Evolutionary conservation across 2,888 invertebrate species (phyloP).

Genomic region (Cerceris ruficornis): DNA sequence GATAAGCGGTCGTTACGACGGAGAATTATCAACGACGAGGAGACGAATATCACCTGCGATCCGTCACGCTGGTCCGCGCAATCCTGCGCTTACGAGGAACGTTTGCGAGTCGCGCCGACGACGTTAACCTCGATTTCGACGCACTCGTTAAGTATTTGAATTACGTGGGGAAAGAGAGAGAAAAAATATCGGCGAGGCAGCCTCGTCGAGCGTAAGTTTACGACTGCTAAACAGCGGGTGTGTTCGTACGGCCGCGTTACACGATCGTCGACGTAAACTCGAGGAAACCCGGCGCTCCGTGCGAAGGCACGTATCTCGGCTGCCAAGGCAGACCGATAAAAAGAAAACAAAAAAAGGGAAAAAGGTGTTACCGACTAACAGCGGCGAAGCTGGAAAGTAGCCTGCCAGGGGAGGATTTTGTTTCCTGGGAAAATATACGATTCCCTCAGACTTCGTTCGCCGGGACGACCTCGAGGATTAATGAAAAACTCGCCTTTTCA

Average conservation of each 20-base stretch:
- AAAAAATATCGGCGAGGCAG: conserved; percentile 24
- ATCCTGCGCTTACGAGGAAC: neutral
- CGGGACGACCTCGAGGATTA: neutral
- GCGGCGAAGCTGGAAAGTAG: conserved; percentile 31
- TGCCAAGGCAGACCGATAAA: conserved; percentile 49
- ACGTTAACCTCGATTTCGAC: neutral
- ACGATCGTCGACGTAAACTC: conserved; percentile 46
- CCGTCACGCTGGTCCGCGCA: too few relatives aligned
- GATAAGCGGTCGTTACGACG: neutral
- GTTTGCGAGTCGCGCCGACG: conserved; percentile 1
- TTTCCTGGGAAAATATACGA: conserved; percentile 21
- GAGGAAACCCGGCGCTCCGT: conserved; percentile 40
- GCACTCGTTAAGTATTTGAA: neutral
- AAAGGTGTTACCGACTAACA: conserved; percentile 38
- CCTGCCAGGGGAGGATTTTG: conserved; percentile 21
- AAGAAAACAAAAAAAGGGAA: conserved; percentile 25
- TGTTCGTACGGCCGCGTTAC: conserved; percentile 36
- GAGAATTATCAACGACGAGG: neutral
- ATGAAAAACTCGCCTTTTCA: neutral
- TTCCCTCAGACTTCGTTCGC: neutral
- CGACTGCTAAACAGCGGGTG: conserved; percentile 53
- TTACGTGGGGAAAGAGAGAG: conserved; percentile 24
- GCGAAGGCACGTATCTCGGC: conserved; percentile 34
- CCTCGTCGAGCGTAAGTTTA: conserved; percentile 52
- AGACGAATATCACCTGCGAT: neutral